phyloP scores from a whole-genome alignment of 2,888 invertebrate species.

The Cremastinae sp. region DNA sequence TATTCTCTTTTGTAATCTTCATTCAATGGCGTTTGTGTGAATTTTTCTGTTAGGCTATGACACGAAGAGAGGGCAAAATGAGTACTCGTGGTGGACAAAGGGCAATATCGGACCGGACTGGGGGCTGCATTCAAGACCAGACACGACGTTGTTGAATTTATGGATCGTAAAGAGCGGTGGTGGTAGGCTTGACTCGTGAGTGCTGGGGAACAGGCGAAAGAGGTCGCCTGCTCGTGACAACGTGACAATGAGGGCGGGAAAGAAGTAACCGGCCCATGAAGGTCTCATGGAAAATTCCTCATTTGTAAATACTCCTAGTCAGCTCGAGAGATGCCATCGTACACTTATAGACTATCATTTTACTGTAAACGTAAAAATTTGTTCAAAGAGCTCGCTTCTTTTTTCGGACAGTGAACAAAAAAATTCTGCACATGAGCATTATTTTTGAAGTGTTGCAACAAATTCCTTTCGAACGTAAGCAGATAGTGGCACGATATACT shows the following conservation, averaged over 20 bases:
- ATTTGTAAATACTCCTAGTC: slow-evolving; percentile 71
- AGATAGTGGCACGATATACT: too few relatives aligned
- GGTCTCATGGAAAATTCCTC: slow-evolving; percentile 74
- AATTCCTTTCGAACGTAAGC: too few relatives aligned
- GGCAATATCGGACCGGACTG: slow-evolving; percentile 71
- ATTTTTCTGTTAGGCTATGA: slow-evolving; percentile 45
- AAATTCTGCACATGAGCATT: neutral
- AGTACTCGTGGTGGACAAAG: slow-evolving; percentile 67
- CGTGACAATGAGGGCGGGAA: slow-evolving; percentile 76
- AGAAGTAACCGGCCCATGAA: slow-evolving; percentile 73
- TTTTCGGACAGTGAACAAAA: neutral
- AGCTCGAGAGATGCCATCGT: neutral
- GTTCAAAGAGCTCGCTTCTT: slow-evolving; percentile 16
- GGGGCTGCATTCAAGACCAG: slow-evolving; percentile 66
- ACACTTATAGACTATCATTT: slow-evolving; percentile 58
- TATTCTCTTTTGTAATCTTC: slow-evolving; percentile 43
- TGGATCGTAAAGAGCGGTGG: slow-evolving; percentile 76
- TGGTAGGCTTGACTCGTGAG: slow-evolving; percentile 63
- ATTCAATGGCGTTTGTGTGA: slow-evolving; percentile 32
- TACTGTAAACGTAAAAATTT: slow-evolving; percentile 56
- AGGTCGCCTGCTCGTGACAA: slow-evolving; percentile 73
- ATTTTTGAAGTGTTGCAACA: too few relatives aligned
- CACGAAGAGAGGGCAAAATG: slow-evolving; percentile 23
- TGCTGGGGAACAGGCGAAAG: slow-evolving; percentile 53
- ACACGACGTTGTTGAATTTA: slow-evolving; percentile 77